A percentile compares a stretch with the other conserved stretches of the same genome.
phyloP scores from a whole-genome alignment of 2,797 vertebrate species.

The Myiotriccus ornatus region DNA sequence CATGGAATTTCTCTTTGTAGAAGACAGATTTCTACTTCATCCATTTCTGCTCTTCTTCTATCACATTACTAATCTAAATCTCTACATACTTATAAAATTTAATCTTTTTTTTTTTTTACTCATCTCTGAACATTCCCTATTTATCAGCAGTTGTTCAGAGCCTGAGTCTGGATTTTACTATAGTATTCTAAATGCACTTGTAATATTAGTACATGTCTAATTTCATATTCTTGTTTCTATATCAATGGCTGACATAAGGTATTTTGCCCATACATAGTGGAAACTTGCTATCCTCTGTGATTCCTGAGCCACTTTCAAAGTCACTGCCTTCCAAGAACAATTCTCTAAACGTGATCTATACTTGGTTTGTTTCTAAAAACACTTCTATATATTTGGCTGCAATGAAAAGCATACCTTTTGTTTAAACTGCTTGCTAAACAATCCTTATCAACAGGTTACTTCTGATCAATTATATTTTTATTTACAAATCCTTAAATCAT shows the following conservation, averaged over 20 bases:
- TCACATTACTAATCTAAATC: neutral
- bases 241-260: neutral
- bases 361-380: neutral
- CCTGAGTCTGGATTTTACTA: neutral
- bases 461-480: neutral
- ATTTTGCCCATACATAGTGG: neutral
- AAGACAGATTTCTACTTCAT: neutral
- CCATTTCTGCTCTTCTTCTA: neutral
- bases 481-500: neutral
- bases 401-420: neutral
- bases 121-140: neutral
- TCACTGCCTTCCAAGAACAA: neutral
- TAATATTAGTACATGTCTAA: neutral
- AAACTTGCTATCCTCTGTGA: neutral
- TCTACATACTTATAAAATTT: neutral
- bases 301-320: neutral
- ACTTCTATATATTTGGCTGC: neutral
- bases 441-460: neutral
- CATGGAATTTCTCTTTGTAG: neutral
- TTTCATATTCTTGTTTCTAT: neutral
- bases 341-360: neutral
- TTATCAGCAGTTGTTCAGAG: neutral
- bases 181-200: neutral
- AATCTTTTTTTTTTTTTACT: neutral
- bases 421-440: neutral